Evolutionary conservation across 2,113 vertebrate genomes (phyloP), one percentile per base, ranked within the genome.

Genomic region (Phodopus roborovskii): DNA sequence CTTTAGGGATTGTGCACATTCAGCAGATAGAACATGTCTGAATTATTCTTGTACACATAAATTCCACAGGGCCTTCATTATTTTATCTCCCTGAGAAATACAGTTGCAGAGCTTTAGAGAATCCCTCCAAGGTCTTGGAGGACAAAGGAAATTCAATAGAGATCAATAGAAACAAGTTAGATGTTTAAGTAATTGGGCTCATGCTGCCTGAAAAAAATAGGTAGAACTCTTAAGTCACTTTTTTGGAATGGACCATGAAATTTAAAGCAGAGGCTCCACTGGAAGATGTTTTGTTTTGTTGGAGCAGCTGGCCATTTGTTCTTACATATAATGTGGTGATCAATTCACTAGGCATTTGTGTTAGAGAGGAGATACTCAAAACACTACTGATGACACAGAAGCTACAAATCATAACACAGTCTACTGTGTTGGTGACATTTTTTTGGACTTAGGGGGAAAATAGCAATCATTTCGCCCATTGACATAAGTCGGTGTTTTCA

Each of bases 161-260:
- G 75, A 96, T 98, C 85, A 92, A 94, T 95, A 96, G 81, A 82
- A 78, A 95, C 88, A 92, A 86, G 92, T 93, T 94, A 95, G 88
- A 90, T 92, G 85, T 84, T 90, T 96, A 95, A 96, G 90, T 92
- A 97, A 95, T 90, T 75, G 94, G 94, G 28, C 16, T n/a, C 74
- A 70, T 13, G 53, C 81, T 88, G 90, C 90, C 88, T 86, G 92
- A 90, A 92, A 95, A 96, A 88, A 95, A 96, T 74, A 90, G 92
- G 56, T 73, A 13, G 28, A 84, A 88, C 92, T 91, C 66, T 42
- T 77, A 85, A 95, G 84, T 78, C 81, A 70, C 3, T 6, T 95
- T 96, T 75, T 82, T 88, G 83, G 78, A 94, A 92, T 86, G 91
- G 84, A 30, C 90, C 81, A 82, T 92, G 86, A 96, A 96, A 28